These are phyloP conservation scores for Dolichotis patagonum DNA, from an alignment of 2,113 vertebrate genomes.

Conservation along the genomic window DNA sequence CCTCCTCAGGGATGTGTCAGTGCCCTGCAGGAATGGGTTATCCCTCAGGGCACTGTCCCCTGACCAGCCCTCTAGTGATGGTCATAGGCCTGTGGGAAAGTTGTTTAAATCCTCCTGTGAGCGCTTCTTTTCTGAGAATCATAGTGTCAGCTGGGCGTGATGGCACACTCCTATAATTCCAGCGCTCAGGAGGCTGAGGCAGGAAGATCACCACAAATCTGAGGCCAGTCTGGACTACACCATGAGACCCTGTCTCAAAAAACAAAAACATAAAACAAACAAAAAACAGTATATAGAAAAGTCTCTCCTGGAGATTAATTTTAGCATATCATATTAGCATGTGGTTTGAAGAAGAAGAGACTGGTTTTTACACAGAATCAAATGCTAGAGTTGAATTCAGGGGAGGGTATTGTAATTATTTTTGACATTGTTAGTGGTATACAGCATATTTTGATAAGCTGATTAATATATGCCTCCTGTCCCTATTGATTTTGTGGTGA, in stretches of 20 bases:
- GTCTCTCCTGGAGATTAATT: neutral
- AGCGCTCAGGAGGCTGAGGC: no score
- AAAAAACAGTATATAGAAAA: neutral
- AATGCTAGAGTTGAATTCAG: neutral
- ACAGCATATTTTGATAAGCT: neutral
- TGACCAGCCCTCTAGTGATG: neutral
- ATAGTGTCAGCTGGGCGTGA: neutral
- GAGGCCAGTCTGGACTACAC: no score
- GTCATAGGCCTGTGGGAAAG: neutral
- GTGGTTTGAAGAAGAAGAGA: neutral
- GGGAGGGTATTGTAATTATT: neutral
- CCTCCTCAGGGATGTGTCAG: neutral
- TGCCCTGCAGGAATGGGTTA: fast-evolving
- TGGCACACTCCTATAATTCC: no score
- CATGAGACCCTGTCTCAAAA: neutral
- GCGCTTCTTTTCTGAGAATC: neutral
- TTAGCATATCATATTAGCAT: neutral
- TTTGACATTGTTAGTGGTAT: neutral
- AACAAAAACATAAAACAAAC: no score
- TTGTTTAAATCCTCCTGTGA: neutral
- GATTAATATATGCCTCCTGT: neutral
- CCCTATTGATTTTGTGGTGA: neutral
- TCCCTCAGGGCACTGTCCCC: neutral
- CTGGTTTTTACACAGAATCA: neutral
- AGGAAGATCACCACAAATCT: no score